phyloP scores from a whole-genome alignment of 2,888 invertebrate species.

The Autographa pulchrina region DNA sequence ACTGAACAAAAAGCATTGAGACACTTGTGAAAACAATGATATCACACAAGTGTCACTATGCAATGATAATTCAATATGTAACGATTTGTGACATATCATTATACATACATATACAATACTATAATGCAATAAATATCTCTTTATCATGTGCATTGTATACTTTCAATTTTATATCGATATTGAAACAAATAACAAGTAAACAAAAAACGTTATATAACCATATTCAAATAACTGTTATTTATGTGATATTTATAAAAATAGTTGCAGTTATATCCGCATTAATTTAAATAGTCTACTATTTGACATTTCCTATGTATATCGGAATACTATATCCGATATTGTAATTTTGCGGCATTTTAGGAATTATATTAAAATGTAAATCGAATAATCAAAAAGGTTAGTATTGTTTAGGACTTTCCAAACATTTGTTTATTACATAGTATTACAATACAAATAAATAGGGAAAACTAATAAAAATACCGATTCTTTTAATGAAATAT shows the following conservation, averaged over 20 bases:
- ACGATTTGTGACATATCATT: constrained; percentile 10
- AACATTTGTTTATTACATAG: neutral
- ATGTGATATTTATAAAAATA: constrained; percentile 13
- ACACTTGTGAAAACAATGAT: constrained; percentile 37
- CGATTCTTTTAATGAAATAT: constrained; percentile 9
- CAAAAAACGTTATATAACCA: constrained; percentile 13
- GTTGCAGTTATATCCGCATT: constrained; percentile 10
- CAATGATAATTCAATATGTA: constrained; percentile 11
- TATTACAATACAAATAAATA: constrained; percentile 16
- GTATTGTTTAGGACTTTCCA: constrained; percentile 1
- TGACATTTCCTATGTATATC: constrained; percentile 11
- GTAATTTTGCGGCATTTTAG: neutral
- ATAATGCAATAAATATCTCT: neutral
- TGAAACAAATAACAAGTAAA: constrained; percentile 16
- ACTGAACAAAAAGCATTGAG: constrained; percentile 35
- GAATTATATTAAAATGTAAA: neutral
- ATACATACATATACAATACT: neutral
- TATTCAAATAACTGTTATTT: constrained; percentile 13
- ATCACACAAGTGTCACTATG: constrained; percentile 30
- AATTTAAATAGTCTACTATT: constrained; percentile 17
- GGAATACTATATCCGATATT: neutral
- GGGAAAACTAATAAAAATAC: constrained; percentile 27
- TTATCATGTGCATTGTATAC: neutral
- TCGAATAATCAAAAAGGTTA: too few species aligned
- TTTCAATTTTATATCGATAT: neutral